Percentiles rank a stretch among this genome's conserved stretches.
Conservation (phyloP, 2,797 vertebrate species). For the Acanthiza pusilla region DNA sequence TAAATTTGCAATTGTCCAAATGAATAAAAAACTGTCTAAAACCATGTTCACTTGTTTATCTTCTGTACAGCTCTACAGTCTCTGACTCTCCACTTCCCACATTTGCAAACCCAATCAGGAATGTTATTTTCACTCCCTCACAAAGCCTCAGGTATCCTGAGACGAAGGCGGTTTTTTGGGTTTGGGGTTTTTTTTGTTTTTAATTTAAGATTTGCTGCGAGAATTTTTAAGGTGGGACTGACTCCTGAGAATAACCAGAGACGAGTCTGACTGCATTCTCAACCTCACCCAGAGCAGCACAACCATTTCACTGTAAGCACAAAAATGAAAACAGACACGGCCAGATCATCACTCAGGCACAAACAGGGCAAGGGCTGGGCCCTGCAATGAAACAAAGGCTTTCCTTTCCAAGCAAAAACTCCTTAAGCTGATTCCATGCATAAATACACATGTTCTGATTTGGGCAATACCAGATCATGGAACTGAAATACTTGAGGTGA, state of each 20-base stretch:
- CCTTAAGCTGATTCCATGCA: not conserved
- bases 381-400: not conserved
- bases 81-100: not conserved
- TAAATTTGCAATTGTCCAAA: not conserved
- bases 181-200: not conserved
- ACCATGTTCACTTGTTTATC: not conserved
- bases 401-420: not conserved
- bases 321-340: conserved; percentile 19
- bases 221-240: conserved; percentile 47
- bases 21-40: not conserved
- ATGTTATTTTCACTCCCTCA: not conserved
- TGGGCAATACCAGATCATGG: not conserved
- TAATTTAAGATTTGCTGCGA: not conserved
- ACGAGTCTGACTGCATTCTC: conserved; percentile 62
- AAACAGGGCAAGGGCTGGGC: conserved; percentile 25
- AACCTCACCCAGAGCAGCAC: conserved; percentile 50
- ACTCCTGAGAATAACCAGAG: conserved; percentile 16
- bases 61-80: not conserved
- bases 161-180: not conserved
- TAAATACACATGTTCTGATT: not conserved
- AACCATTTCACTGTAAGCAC: conserved; percentile 20
- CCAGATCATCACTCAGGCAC: conserved; percentile 11
- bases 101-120: not conserved
- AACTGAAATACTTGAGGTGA: not conserved
- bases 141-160: not conserved